phyloP scores from a whole-genome alignment of 2,888 invertebrate species.

The Drosophila prolongata region DNA sequence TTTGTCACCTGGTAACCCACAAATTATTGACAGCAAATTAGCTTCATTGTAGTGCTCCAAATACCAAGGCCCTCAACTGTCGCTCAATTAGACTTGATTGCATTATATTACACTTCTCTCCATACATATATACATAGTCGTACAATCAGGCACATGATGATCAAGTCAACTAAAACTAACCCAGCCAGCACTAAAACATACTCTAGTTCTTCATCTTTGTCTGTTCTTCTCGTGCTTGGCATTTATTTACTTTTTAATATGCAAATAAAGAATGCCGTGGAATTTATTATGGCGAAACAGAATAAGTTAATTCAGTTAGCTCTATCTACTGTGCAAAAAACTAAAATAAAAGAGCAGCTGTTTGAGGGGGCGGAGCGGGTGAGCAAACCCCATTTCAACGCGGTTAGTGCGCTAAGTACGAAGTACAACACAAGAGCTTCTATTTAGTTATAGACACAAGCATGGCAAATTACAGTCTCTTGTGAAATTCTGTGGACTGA shows the following conservation, averaged over 20 bases:
- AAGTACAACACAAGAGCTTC: constrained; percentile 62
- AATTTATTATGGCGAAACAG: constrained; percentile 69
- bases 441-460: constrained; percentile 66
- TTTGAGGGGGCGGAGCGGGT: constrained; percentile 5
- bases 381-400: constrained; percentile 64
- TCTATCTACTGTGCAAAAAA: constrained; percentile 47
- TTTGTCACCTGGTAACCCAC: constrained; percentile 69
- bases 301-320: constrained; percentile 39
- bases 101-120: constrained; percentile 40
- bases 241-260: constrained; percentile 69
- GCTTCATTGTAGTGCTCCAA: constrained; percentile 54
- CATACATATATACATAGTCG: not conserved
- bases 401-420: constrained; percentile 60
- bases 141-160: constrained; percentile 44
- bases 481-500: constrained; percentile 33
- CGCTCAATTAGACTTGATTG: constrained; percentile 67
- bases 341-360: constrained; percentile 37
- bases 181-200: constrained; percentile 32
- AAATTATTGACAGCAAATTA: constrained; percentile 54
- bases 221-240: constrained; percentile 19
- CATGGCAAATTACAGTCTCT: constrained; percentile 38
- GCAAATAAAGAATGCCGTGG: constrained; percentile 72
- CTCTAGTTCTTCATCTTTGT: constrained; percentile 37
- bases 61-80: constrained; percentile 35
- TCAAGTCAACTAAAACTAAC: constrained; percentile 39